Evolutionary conservation across 2,113 vertebrate genomes (phyloP), one percentile per base, ranked within the genome.

Genomic region (Butorides virescens): DNA sequence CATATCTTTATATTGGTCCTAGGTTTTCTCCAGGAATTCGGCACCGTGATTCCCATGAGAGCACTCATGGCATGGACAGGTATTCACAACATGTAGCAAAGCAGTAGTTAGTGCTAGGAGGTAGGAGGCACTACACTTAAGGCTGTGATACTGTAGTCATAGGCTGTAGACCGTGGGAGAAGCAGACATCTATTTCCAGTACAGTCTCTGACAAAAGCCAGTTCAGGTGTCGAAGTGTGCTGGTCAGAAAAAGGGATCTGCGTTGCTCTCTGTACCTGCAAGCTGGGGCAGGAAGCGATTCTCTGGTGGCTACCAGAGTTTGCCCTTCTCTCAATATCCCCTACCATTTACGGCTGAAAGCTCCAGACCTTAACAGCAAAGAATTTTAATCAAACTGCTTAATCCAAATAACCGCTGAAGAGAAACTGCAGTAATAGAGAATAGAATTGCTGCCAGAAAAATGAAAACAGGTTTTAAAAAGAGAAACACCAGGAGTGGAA

Each of bases 351-450:
- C 59, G 61, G 3, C 39, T 82, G 59, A 95, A 82, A 92, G 90
- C 42, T 76, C 27, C 5, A 2, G 76, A 92, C 11, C n/a, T 93
- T 70, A 86, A 58, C 2, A 22, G 36, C 19, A 88, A 79, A 86
- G 52, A 25, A 91, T 95, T 95, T 75, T 86, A 91, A 90, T 88
- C 75, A 94, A 90, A 63, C 47, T 61, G 25, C 59, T 87, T 96
- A 92, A 91, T 92, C 30, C 6, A 1, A 94, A 37, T 72, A 96
- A 89, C 47, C 26, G 5, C 36, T 89, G 78, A 94, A 75, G 66
- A 91, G 82, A 95, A 94, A 87, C 81, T 62, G 37, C 39, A 72
- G 37, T 93, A 92, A 94, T 84, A 84, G 86, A 83, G 55, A 89
- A 78, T 42, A 83, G 88, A 91, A 95, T 9, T 87, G 25, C 56